Base-by-base conservation (phyloP, 92 coral and sea anemone genomes). In the Blastomussa wellsi region DNA sequence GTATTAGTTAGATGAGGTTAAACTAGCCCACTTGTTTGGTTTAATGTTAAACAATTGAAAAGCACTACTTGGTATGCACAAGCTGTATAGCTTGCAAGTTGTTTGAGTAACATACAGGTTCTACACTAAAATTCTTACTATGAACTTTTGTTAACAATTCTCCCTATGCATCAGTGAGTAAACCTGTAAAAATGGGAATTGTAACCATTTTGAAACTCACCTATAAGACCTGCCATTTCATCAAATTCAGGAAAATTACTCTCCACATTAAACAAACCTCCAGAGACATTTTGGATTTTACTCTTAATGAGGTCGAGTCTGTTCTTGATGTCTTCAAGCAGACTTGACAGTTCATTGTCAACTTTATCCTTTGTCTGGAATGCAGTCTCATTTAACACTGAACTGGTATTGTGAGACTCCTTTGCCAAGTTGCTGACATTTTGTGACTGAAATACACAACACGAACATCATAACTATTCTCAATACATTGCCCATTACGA, bases 281-380 rank as follows among this genome's bases (percentile, higher is more conserved):
- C 85, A 52, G 89, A 86, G 1, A 90, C 92, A 17, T 55, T 72
- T 72, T 72, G 74, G 67, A 94, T 94, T 85, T 92, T 87, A 72
- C 31, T 80, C 65, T 81, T 94, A 37, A 94, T 82, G 77, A 48
- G 60, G 5, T 82, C 93, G 7, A 94, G 87, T 37, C 93, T 86
- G n/a, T 69, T 90, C 70, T 79, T 89, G 72, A 94, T 59, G 22
- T 82, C 76, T 28, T 87, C 85, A 36, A 94, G 91, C 24, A 82
- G 84, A 26, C 78, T 68, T 15, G 78, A 82, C 71, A 94, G 88
- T 33, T 91, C 89, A 44, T 59, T 88, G 74, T 94, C 95, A 36
- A 94, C 97, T 72, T 65, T 81, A 17, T 77, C 85, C 71, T 94
- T 88, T 0, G 93, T 89, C n/a, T 10, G 51, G 22, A 33, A 39